These are phyloP conservation scores for Galerucella pusilla DNA, from an alignment of 2,888 invertebrate species.

Conservation along the genomic window DNA sequence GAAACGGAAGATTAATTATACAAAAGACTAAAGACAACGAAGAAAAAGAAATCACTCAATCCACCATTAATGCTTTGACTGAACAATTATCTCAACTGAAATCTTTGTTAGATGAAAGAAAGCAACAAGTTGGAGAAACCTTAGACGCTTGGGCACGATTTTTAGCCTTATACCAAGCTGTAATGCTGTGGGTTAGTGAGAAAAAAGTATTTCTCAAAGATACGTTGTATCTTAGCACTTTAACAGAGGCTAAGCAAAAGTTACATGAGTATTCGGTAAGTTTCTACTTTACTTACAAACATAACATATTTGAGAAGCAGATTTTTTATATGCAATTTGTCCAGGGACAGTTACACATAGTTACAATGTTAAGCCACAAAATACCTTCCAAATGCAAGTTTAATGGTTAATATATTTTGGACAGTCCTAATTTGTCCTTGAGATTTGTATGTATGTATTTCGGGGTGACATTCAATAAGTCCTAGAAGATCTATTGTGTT, in stretches of 20 bases:
- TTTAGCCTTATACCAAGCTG: constrained; percentile 82
- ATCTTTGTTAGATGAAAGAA: constrained; percentile 84
- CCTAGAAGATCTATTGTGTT: no score
- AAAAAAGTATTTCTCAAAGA: constrained; percentile 83
- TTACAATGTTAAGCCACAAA: no score
- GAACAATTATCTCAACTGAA: constrained; percentile 84
- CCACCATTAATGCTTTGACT: constrained; percentile 79
- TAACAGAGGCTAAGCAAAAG: constrained; percentile 86
- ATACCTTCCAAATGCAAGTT: no score
- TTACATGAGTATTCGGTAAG: constrained; percentile 87
- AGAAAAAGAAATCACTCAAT: constrained; percentile 80
- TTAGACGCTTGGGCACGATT: constrained; percentile 91
- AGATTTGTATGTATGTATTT: no score
- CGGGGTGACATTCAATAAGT: no score
- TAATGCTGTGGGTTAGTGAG: constrained; percentile 86
- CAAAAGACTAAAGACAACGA: constrained; percentile 83
- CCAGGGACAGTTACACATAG: no score
- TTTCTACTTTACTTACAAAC: constrained; percentile 30
- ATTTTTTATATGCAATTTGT: no score
- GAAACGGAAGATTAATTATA: constrained; percentile 81
- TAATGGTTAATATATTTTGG: no score
- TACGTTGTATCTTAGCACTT: constrained; percentile 80
- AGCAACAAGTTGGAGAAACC: constrained; percentile 85
- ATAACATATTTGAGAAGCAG: no score
- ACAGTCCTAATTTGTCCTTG: no score